Percentiles rank a stretch among this genome's conserved stretches.
These are phyloP conservation scores for Sanderia malayensis DNA, from an alignment of 30 jellyfish, hydroid and myxozoan genomes.

Conservation along the genomic window DNA sequence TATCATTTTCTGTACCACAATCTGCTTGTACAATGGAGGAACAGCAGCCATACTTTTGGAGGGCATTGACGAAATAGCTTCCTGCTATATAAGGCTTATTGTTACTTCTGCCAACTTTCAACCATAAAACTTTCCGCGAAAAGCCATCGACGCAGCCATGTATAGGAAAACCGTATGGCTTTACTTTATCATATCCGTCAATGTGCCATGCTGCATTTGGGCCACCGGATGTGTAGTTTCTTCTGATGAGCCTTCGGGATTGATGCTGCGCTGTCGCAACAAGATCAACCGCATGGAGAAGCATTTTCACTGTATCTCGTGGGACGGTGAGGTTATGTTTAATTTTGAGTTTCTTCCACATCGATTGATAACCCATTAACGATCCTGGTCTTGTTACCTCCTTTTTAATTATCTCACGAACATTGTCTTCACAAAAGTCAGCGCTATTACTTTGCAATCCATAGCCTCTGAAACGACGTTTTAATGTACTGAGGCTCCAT, in stretches of 20 bases:
- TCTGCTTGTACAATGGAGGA: constrained; percentile 2
- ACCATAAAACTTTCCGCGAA: constrained; percentile 18
- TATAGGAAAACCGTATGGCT: constrained; percentile 36
- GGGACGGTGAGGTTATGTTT: neutral
- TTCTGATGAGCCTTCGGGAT: constrained; percentile 14
- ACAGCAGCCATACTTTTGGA: constrained; percentile 14
- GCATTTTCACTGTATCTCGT: neutral
- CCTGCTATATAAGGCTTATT: constrained; percentile 4
- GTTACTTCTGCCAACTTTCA: constrained; percentile 6
- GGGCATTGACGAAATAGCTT: neutral
- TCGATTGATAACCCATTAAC: constrained; percentile 15
- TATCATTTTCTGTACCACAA: constrained; percentile 33
- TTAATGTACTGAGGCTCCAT: constrained; percentile 12
- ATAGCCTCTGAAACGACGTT: neutral
- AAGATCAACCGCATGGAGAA: constrained; percentile 10
- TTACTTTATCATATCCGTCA: constrained; percentile 50
- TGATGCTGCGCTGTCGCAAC: constrained; percentile 24
- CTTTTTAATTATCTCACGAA: neutral
- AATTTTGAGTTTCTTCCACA: constrained; percentile 6
- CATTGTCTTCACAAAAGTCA: neutral
- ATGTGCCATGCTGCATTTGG: constrained; percentile 54
- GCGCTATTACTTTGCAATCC: neutral
- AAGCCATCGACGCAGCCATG: constrained; percentile 21
- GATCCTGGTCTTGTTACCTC: constrained; percentile 3
- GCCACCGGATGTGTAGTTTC: constrained; percentile 30